These are phyloP conservation scores for Eudyptes chrysolophus DNA, from an alignment of 2,113 vertebrate genomes.

Conservation along the genomic window DNA sequence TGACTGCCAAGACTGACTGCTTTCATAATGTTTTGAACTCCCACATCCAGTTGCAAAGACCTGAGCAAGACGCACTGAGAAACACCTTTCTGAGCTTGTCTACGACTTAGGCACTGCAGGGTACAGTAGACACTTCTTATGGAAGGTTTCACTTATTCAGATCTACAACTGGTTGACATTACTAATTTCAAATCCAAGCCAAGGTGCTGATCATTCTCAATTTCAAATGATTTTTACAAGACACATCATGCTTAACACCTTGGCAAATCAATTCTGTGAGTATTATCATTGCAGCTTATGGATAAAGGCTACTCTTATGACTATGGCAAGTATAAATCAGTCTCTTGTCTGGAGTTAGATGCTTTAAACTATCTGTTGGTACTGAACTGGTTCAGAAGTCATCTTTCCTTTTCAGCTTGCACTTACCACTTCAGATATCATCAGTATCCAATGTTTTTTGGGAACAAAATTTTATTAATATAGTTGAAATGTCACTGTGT, in stretches of 20 bases:
- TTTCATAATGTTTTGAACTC: neutral
- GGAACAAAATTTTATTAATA: neutral
- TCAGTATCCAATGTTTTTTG: neutral
- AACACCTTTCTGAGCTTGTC: neutral
- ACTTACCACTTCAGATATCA: neutral
- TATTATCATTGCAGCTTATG: neutral
- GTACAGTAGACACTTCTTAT: neutral
- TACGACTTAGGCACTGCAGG: rapidly evolving
- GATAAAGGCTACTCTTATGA: neutral
- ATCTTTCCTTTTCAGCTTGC: neutral
- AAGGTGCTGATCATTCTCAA: neutral
- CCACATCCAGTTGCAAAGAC: neutral
- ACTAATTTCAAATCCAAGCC: neutral
- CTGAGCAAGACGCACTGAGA: neutral
- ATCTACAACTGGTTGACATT: neutral
- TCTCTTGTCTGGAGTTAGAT: neutral
- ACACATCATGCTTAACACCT: neutral
- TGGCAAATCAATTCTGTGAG: neutral
- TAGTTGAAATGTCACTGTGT: neutral
- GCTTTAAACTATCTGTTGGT: neutral
- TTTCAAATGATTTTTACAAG: neutral
- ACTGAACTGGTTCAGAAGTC: neutral
- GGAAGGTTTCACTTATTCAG: neutral
- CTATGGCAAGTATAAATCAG: neutral
- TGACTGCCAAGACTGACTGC: neutral